Evolutionary conservation across 2,888 invertebrate species (phyloP).

Genomic region (Margaritifera margaritifera): DNA sequence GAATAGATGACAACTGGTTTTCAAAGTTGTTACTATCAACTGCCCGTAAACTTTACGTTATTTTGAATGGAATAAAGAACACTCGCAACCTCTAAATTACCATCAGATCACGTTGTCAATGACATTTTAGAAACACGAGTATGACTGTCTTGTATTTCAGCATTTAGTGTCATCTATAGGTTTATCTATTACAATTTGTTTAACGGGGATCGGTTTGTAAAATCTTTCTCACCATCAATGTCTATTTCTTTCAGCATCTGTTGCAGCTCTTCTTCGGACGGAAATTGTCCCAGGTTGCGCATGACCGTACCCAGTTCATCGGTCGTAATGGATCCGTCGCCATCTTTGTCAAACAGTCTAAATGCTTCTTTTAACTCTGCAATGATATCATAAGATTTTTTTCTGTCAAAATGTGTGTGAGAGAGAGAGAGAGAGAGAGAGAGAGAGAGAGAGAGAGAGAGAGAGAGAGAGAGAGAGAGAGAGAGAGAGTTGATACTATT

Average conservation of each 20-base stretch:
- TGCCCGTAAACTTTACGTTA: too few relatives aligned
- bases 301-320: constrained; percentile 67
- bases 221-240: constrained; percentile 59
- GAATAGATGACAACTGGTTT: too few relatives aligned
- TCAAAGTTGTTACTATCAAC: too few relatives aligned
- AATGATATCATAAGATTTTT: not conserved
- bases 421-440: constrained; percentile 9
- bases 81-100: too few relatives aligned
- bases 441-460: constrained; percentile 9
- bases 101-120: too few relatives aligned
- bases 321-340: constrained; percentile 66
- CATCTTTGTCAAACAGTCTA: constrained; percentile 68
- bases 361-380: constrained; percentile 67
- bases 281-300: constrained; percentile 66
- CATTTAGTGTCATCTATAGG: too few relatives aligned
- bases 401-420: not conserved
- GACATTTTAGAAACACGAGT: too few relatives aligned
- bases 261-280: constrained; percentile 62
- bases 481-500: not conserved
- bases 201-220: not conserved
- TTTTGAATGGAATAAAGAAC: too few relatives aligned
- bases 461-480: constrained; percentile 8
- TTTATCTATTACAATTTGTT: too few relatives aligned
- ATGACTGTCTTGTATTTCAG: too few relatives aligned
- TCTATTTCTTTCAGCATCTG: constrained; percentile 68